Base-by-base conservation (phyloP, 2,888 invertebrate genomes). In the Notocelia uddmanniana region DNA sequence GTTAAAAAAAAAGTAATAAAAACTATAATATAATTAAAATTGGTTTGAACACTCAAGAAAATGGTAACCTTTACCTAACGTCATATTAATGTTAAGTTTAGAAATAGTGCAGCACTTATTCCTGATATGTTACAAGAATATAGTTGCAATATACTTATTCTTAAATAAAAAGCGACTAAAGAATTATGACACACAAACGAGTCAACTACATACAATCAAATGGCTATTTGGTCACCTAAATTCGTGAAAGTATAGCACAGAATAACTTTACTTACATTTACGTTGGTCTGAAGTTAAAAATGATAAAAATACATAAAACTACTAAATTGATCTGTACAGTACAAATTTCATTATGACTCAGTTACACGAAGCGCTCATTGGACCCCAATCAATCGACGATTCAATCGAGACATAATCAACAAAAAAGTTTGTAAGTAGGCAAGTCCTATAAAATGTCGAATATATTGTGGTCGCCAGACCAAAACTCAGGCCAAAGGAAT, bases 41-140 rank as follows among this genome's bases (percentile, higher is more conserved):
- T 73, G 76, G 68, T 78, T 79, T 80, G 77, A 80, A 82, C 81
- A 81, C 77, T 80, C 78, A 75, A 76, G 75, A 76, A 78, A 79
- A 77, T 83, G 83, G 83, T 83, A 83, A 83, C 82, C 81, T 68
- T 75, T 75, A 66, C 26, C 48, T 69, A n/a, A 64, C 54, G 62
- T 64, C 73, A 64, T 70, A n/a, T 77, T 74, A 77, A 77, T 77
- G 45, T 73, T 70, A 67, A 19, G 57, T 62, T 48, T 19, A 19
- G 13, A 50, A 50, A 37, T 21, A n/a, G 19, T 63, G 21, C 21
- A 54, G 34, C 31, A 13, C 23, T 19, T 60, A 60, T 60, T 19
- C 45, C 31, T 50, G 31, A 63, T n/a, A 52, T 3, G 50, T 15
- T 2, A 63, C 34, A 57, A n/a, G 11, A 2, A 50, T 48, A 31